These are phyloP conservation scores for Brachionus manjavacas DNA, from an alignment of 1,140 invertebrate genomes.

Conservation along the genomic window DNA sequence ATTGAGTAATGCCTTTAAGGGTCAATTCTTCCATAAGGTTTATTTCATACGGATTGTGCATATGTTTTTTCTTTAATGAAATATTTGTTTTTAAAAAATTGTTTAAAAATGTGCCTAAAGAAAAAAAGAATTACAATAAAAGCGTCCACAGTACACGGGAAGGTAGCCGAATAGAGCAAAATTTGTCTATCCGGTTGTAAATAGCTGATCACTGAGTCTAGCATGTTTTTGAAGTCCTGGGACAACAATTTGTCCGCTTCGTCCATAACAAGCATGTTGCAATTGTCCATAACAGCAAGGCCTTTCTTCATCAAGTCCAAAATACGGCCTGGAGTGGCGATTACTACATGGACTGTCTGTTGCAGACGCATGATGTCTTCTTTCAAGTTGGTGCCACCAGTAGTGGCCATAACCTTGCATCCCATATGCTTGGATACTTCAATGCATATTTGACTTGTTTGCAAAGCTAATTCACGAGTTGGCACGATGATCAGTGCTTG, in stretches of 20 bases:
- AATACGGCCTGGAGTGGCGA: conserved; percentile 97
- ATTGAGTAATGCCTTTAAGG: conserved; percentile 97
- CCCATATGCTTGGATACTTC: conserved; percentile 80
- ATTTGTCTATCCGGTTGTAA: conserved; percentile 93
- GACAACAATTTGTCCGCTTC: conserved; percentile 98
- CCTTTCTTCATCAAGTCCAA: conserved; percentile 99
- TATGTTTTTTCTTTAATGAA: conserved; percentile 70
- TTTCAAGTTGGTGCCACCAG: conserved; percentile 91
- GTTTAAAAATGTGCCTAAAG: too few relatives aligned
- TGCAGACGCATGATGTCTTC: conserved; percentile 97
- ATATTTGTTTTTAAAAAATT: neutral
- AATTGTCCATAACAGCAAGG: conserved; percentile 85
- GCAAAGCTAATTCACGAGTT: conserved; percentile 94
- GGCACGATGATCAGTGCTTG: conserved; percentile 92
- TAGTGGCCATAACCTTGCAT: conserved; percentile 87
- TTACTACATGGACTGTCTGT: conserved; percentile 85
- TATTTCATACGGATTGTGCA: conserved; percentile 94
- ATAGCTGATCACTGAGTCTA: conserved; percentile 88
- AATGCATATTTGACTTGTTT: conserved; percentile 99
- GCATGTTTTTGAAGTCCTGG: conserved; percentile 98
- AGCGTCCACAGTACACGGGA: conserved; percentile 95
- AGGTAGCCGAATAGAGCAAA: conserved; percentile 95
- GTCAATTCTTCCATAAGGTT: conserved; percentile 99
- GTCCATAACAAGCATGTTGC: conserved; percentile 92
- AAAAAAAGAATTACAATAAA: conserved; percentile 70